Conservation (phyloP, 2,797 vertebrate genomes). For the Synaphobranchus kaupii region DNA sequence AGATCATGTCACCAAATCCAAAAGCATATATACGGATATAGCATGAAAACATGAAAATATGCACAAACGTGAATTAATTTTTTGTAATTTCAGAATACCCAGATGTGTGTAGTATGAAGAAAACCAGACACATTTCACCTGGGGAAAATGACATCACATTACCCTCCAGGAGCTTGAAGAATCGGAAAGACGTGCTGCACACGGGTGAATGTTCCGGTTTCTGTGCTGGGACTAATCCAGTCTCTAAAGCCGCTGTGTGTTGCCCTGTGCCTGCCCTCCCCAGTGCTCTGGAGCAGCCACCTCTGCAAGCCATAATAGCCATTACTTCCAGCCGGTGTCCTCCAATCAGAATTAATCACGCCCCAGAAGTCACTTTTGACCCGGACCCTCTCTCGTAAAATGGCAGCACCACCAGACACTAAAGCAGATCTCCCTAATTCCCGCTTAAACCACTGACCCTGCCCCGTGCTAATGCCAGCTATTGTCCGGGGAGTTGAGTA, state of each 20-base stretch:
- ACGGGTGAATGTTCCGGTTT: neutral
- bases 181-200: too few species aligned
- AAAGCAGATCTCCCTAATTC: neutral
- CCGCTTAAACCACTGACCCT: neutral
- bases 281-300: neutral
- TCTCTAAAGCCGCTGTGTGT: neutral
- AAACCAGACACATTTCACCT: neutral
- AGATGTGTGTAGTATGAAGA: neutral
- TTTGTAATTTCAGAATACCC: neutral
- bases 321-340: slow-evolving; percentile 29
- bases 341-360: slow-evolving; percentile 17
- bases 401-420: slow-evolving; percentile 2
- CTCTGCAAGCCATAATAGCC: slow-evolving; percentile 25
- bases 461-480: neutral
- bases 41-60: neutral
- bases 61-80: neutral
- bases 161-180: neutral
- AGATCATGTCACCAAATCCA: neutral
- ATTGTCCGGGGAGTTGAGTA: neutral
- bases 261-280: neutral
- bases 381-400: slow-evolving; percentile 13
- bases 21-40: neutral
- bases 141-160: neutral
- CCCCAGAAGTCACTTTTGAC: neutral
- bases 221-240: neutral